Evolutionary conservation across 35 echinoderm and acorn worm species (phyloP), one percentile per base, ranked within the genome.

Genomic region (Ophioderma brevispina): DNA sequence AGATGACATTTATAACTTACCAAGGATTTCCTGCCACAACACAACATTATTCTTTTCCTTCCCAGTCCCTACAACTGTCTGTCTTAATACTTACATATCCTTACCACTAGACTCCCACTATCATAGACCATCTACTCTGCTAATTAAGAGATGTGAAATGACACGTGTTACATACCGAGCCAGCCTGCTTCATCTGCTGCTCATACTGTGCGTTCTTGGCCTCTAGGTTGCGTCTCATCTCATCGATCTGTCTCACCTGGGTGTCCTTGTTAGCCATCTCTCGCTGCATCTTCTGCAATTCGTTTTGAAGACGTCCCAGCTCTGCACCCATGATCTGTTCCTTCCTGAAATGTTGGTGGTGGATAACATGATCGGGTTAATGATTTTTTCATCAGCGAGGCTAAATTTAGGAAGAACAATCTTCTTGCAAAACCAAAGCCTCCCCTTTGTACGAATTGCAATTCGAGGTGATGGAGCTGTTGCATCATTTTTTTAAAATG

Each of bases 321-420:
- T 97, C 95, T 0, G 55, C 79, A 17, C 91, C 91, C 91, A 97
- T 93, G n/a, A 93, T 46, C 77, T 93, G 91, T 38, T 97, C 95
- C 70, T 93, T 97, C 92, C 95, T 97, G 37, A 14, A n/a, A n/a
- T n/a, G n/a, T n/a, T n/a, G n/a, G n/a, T n/a, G n/a, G n/a, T n/a
- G n/a, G n/a, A n/a, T n/a, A n/a, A n/a, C n/a, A n/a, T n/a, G n/a
- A n/a, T n/a, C n/a, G n/a, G n/a, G n/a, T n/a, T n/a, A n/a, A n/a
- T n/a, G n/a, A n/a, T n/a, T n/a, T n/a, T n/a, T n/a, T n/a, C n/a
- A n/a, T n/a, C n/a, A n/a, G n/a, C n/a, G n/a, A n/a, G n/a, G n/a
- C n/a, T n/a, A n/a, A n/a, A n/a, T n/a, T n/a, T n/a, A n/a, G n/a
- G n/a, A n/a, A n/a, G n/a, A n/a, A n/a, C n/a, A n/a, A n/a, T n/a